Evolutionary conservation across 2,797 vertebrate genomes (phyloP).

Genomic region (Catamblyrhynchus diadema): DNA sequence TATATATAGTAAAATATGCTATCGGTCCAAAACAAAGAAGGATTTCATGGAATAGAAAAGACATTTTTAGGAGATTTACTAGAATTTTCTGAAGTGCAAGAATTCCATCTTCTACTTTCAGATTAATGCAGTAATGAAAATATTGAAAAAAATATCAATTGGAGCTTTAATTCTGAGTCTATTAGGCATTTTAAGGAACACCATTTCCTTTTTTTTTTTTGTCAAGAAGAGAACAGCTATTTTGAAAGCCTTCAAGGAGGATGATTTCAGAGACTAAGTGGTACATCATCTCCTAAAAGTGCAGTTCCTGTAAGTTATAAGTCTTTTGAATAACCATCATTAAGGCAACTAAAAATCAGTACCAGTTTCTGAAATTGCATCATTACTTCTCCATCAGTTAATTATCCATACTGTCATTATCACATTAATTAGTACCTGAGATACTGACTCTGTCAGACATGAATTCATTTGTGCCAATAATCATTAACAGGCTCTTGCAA

Average conservation of each 20-base stretch:
- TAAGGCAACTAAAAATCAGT: slow-evolving; percentile 24
- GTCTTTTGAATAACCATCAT: slow-evolving; percentile 4
- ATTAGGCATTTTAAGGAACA: background rate
- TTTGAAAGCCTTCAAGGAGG: background rate
- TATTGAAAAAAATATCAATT: background rate
- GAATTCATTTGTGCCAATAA: slow-evolving; percentile 48
- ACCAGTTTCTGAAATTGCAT: slow-evolving; percentile 39
- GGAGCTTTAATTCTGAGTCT: background rate
- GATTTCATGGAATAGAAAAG: background rate
- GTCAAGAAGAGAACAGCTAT: background rate
- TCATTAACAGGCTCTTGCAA: slow-evolving; percentile 39
- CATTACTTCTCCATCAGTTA: slow-evolving; percentile 48
- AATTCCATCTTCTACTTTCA: background rate
- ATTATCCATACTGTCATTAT: slow-evolving; percentile 51
- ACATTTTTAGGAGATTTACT: background rate
- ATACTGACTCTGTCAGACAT: slow-evolving; percentile 46
- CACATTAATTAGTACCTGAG: slow-evolving; percentile 58
- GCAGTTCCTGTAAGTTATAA: background rate
- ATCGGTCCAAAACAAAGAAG: background rate
- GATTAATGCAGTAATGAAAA: background rate
- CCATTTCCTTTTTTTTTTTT: background rate
- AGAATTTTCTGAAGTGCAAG: background rate
- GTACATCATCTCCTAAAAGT: background rate
- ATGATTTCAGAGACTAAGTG: background rate
- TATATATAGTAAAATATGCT: background rate